These are phyloP conservation scores for Hirtodrosophila alboralis DNA, from an alignment of 2,888 invertebrate genomes.

Conservation along the genomic window DNA sequence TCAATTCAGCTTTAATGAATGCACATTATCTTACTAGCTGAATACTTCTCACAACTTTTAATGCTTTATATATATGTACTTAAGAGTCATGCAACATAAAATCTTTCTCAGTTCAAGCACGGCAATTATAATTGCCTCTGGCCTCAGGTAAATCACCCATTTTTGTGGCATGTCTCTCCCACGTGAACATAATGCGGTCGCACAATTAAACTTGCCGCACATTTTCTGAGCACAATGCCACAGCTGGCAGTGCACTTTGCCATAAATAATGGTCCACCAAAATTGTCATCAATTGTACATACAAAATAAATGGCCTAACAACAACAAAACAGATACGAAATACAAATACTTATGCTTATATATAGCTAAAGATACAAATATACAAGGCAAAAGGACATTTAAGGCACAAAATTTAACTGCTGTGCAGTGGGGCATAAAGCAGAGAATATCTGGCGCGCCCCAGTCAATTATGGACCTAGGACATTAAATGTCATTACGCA, in stretches of 20 bases:
- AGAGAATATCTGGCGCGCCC: slow-evolving; percentile 32
- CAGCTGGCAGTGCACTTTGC: slow-evolving; percentile 26
- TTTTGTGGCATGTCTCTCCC: slow-evolving; percentile 21
- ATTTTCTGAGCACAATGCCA: slow-evolving; percentile 1
- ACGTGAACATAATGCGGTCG: slow-evolving; percentile 57
- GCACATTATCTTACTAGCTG: slow-evolving; percentile 7
- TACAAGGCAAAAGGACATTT: slow-evolving; percentile 41
- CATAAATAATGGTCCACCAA: slow-evolving; percentile 33
- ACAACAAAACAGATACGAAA: too few species aligned
- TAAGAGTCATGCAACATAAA: slow-evolving; percentile 42
- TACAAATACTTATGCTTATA: slow-evolving; percentile 23
- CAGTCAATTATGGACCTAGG: slow-evolving; percentile 72
- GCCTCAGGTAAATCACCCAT: slow-evolving; percentile 36
- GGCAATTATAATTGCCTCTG: slow-evolving; percentile 34
- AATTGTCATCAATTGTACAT: slow-evolving; percentile 29
- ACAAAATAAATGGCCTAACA: slow-evolving; percentile 52
- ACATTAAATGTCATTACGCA: slow-evolving; percentile 80
- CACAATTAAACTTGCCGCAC: slow-evolving; percentile 60
- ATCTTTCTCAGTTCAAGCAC: slow-evolving; percentile 25
- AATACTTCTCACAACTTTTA: slow-evolving; percentile 15
- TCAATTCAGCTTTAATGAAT: slow-evolving; percentile 10
- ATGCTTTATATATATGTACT: slow-evolving; percentile 6
- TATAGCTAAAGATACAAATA: slow-evolving; percentile 18
- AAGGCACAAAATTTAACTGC: slow-evolving; percentile 69
- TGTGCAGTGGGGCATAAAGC: slow-evolving; percentile 73